Conservation (phyloP, 2,888 invertebrate genomes). For the Carterocephalus palaemon region DNA sequence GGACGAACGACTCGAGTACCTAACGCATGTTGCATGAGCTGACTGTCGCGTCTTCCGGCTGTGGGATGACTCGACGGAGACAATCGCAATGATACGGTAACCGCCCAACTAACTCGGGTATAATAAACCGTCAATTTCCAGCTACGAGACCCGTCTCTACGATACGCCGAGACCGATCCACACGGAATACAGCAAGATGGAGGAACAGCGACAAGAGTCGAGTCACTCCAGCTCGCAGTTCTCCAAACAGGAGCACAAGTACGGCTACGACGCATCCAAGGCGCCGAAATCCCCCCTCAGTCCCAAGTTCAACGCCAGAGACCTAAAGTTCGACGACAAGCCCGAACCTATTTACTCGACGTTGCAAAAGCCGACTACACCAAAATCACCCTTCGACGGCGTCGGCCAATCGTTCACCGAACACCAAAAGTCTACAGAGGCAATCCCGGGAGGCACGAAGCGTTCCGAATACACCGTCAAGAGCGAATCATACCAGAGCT, state of each 20-base stretch:
- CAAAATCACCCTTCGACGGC: slow-evolving; percentile 53
- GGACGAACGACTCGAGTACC: neutral
- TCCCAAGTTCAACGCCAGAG: slow-evolving; percentile 74
- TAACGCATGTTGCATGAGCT: slow-evolving; percentile 44
- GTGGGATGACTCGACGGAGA: neutral
- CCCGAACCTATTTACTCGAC: slow-evolving; percentile 66
- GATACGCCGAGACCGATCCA: slow-evolving; percentile 70
- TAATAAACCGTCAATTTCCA: slow-evolving; percentile 51
- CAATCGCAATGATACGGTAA: slow-evolving; percentile 13
- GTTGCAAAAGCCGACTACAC: slow-evolving; percentile 45
- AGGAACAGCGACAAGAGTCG: slow-evolving; percentile 50
- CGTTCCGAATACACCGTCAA: slow-evolving; percentile 64
- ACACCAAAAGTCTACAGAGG: slow-evolving; percentile 66
- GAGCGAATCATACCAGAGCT: slow-evolving; percentile 65
- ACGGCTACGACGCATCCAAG: slow-evolving; percentile 60
- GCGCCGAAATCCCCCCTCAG: slow-evolving; percentile 51
- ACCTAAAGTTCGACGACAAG: slow-evolving; percentile 68
- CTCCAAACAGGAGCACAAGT: slow-evolving; percentile 55
- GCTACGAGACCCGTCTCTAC: slow-evolving; percentile 77
- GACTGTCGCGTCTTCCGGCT: slow-evolving; percentile 20
- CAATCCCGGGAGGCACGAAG: slow-evolving; percentile 66
- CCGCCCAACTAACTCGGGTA: slow-evolving; percentile 26
- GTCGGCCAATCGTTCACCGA: slow-evolving; percentile 65
- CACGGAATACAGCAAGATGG: slow-evolving; percentile 57
- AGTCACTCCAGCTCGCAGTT: slow-evolving; percentile 49